phyloP scores from a whole-genome alignment of 2,797 vertebrate genomes.

The Lindbergichthys nudifrons region DNA sequence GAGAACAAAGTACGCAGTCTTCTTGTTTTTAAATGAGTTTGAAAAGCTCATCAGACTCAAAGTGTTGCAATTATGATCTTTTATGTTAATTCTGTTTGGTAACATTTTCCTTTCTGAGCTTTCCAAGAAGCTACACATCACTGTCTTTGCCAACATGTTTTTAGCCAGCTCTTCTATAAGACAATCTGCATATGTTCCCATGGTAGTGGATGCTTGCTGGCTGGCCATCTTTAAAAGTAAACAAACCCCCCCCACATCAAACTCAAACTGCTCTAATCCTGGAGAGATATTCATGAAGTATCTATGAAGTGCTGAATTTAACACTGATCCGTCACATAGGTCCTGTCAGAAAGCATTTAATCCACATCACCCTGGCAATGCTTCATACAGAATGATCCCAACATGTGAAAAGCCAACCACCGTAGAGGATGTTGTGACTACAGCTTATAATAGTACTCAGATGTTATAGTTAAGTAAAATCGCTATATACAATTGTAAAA shows the following conservation, averaged over 20 bases:
- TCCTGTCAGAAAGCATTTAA: slow-evolving; percentile 10
- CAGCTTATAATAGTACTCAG: no score
- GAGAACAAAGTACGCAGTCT: slow-evolving; percentile 8
- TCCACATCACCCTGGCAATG: neutral
- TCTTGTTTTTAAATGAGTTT: slow-evolving; percentile 8
- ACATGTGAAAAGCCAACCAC: neutral
- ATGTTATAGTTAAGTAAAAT: no score
- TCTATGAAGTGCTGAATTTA: slow-evolving; percentile 22
- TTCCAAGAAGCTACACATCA: neutral
- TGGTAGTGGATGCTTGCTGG: neutral
- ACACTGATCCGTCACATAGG: slow-evolving; percentile 24
- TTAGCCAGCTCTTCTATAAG: slow-evolving; percentile 1
- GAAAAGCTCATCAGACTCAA: slow-evolving; percentile 15
- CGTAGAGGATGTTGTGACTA: neutral
- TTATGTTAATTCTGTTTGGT: neutral
- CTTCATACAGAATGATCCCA: neutral
- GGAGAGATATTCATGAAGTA: slow-evolving; percentile 7
- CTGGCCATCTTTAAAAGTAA: neutral
- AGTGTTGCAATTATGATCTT: neutral
- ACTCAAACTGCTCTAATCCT: slow-evolving; percentile 9
- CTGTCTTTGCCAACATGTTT: neutral
- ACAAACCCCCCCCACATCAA: slow-evolving; percentile 9
- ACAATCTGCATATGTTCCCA: slow-evolving; percentile 4
- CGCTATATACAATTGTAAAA: no score
- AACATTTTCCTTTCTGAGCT: slow-evolving; percentile 17